Conservation (phyloP, 1,140 invertebrate species). For the Spodoptera frugiperda region DNA sequence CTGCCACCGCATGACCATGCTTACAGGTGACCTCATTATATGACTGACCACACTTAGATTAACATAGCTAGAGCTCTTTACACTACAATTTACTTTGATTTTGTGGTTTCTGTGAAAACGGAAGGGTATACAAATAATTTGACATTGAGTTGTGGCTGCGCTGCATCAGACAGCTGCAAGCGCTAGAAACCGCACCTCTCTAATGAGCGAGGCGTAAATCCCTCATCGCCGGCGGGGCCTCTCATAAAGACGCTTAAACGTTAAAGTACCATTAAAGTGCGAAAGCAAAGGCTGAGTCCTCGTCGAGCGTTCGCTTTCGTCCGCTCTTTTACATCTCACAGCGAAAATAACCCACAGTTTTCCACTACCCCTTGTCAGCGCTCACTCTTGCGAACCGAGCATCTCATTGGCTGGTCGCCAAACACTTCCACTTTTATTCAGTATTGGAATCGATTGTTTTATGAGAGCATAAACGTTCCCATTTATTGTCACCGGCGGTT, state of each 20-base stretch:
- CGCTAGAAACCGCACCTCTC: slow-evolving; percentile 37
- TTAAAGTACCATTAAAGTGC: slow-evolving; percentile 65
- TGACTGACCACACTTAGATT: slow-evolving; percentile 46
- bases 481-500: slow-evolving; percentile 73
- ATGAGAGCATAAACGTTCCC: slow-evolving; percentile 72
- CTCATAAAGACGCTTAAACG: slow-evolving; percentile 62
- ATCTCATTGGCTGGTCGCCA: slow-evolving; percentile 76
- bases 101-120: slow-evolving; percentile 26
- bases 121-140: slow-evolving; percentile 23
- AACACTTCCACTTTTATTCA: slow-evolving; percentile 72
- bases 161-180: slow-evolving; percentile 14
- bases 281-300: slow-evolving; percentile 68
- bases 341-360: slow-evolving; percentile 67
- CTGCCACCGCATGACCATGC: slow-evolving; percentile 90
- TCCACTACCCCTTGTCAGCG: slow-evolving; percentile 62
- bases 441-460: slow-evolving; percentile 77
- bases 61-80: slow-evolving; percentile 39
- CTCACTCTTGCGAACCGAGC: slow-evolving; percentile 56
- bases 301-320: slow-evolving; percentile 68
- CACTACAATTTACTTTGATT: slow-evolving; percentile 2
- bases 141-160: slow-evolving; percentile 14
- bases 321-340: slow-evolving; percentile 68
- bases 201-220: slow-evolving; percentile 68
- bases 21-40: slow-evolving; percentile 80
- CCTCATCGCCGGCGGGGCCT: slow-evolving; percentile 50